phyloP scores from a whole-genome alignment of 2,888 invertebrate species.

The Taphrorychus bicolor region DNA sequence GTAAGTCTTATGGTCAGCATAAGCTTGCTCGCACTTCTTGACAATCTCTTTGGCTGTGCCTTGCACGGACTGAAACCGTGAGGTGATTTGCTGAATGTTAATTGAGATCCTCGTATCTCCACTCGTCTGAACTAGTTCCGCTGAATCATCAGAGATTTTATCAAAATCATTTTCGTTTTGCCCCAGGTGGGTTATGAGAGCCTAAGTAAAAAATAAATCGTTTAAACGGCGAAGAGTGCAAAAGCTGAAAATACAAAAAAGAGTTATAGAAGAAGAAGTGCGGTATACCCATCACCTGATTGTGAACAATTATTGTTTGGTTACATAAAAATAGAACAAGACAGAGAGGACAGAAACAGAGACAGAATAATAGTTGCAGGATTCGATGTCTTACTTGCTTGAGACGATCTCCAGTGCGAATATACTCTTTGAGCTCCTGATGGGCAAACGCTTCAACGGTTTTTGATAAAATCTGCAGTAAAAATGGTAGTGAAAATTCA shows the following conservation, averaged over 20 bases:
- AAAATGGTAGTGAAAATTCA: constrained; percentile 11
- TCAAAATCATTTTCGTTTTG: constrained; percentile 89
- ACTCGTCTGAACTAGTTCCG: constrained; percentile 83
- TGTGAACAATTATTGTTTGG: too few species aligned
- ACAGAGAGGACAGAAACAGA: background rate
- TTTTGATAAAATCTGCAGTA: constrained; percentile 76
- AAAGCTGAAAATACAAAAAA: too few species aligned
- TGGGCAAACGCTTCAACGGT: constrained; percentile 74
- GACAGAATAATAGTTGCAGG: background rate
- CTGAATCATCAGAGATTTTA: constrained; percentile 84
- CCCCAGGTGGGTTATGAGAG: constrained; percentile 77
- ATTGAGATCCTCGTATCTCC: constrained; percentile 88
- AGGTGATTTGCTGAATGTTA: constrained; percentile 87
- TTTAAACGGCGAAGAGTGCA: background rate
- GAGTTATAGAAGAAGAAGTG: too few species aligned
- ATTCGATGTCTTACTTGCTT: constrained; percentile 78
- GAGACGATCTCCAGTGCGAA: constrained; percentile 78
- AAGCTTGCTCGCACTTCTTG: constrained; percentile 90
- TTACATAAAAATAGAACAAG: too few species aligned
- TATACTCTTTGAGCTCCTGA: constrained; percentile 75
- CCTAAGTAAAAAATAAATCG: constrained; percentile 61
- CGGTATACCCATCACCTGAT: background rate
- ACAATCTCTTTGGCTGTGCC: constrained; percentile 88
- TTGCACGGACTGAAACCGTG: constrained; percentile 88
- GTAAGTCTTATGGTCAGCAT: constrained; percentile 80